phyloP scores from a whole-genome alignment of 2,113 vertebrate genomes.

The Etheostoma spectabile region DNA sequence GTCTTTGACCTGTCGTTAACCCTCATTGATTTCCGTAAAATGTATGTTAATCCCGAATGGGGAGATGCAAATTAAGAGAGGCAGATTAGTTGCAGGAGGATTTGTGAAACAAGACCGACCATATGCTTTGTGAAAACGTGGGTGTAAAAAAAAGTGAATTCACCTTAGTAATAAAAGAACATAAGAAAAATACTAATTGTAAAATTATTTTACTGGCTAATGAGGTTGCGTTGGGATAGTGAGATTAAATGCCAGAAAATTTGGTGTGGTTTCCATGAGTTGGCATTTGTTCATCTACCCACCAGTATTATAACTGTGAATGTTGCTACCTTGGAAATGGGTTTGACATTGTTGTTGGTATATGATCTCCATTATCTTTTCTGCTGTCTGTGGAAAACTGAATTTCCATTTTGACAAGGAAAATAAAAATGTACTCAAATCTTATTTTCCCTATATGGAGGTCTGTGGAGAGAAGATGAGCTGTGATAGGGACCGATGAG shows the following conservation, averaged over 20 bases:
- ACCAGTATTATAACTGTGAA: background rate
- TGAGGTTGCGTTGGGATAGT: background rate
- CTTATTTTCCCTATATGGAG: slow-evolving; percentile 7
- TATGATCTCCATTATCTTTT: background rate
- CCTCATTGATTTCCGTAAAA: slow-evolving; percentile 9
- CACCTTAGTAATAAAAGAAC: no score
- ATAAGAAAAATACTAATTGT: background rate
- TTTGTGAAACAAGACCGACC: background rate
- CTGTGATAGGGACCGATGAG: slow-evolving; percentile 45
- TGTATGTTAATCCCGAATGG: slow-evolving; percentile 19
- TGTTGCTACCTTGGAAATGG: slow-evolving; percentile 1
- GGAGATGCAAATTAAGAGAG: slow-evolving; percentile 1
- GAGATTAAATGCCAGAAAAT: background rate
- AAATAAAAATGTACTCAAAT: background rate
- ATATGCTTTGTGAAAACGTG: background rate
- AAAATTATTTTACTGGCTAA: background rate
- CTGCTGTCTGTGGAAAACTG: background rate
- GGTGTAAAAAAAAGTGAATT: no score
- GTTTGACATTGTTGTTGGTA: background rate
- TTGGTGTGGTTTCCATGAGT: background rate
- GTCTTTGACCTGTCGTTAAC: slow-evolving; percentile 11
- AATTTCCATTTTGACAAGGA: background rate
- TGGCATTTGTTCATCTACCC: background rate
- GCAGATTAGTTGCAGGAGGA: background rate
- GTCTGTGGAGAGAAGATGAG: slow-evolving; percentile 12